phyloP scores from a whole-genome alignment of 2,113 vertebrate genomes.

The Triplophysa rosa region DNA sequence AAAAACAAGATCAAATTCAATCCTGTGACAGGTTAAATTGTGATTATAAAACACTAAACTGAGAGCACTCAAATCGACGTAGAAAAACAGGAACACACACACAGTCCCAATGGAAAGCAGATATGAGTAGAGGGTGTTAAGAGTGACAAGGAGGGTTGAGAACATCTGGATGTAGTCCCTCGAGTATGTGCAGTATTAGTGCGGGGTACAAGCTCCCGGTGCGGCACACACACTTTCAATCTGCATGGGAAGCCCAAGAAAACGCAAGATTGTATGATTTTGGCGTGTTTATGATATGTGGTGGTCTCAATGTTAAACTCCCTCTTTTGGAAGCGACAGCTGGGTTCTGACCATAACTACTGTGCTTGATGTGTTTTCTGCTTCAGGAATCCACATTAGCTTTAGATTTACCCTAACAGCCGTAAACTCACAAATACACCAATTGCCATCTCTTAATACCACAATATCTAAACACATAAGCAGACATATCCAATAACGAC shows the following conservation, averaged over 20 bases:
- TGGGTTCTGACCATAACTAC: constrained; percentile 25
- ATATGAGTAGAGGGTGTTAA: constrained; percentile 39
- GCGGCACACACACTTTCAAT: constrained; percentile 1
- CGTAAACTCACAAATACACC: neutral
- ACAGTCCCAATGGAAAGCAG: constrained; percentile 10
- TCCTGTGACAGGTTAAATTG: neutral
- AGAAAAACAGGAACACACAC: constrained; percentile 12
- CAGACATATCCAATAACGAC: neutral
- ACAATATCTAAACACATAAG: neutral
- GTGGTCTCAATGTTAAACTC: neutral
- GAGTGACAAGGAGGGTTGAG: constrained; percentile 43
- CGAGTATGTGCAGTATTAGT: constrained; percentile 20
- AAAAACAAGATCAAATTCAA: neutral
- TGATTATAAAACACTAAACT: constrained; percentile 5
- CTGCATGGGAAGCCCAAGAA: neutral
- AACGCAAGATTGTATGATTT: neutral
- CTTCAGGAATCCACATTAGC: constrained; percentile 20
- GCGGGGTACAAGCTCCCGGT: neutral
- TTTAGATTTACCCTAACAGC: constrained; percentile 2
- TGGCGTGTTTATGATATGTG: constrained; percentile 34
- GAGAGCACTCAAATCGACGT: neutral
- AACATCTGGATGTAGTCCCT: constrained; percentile 54
- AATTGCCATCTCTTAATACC: neutral
- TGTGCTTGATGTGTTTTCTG: constrained; percentile 32
- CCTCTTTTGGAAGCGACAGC: constrained; percentile 3